Evolutionary conservation across 1,140 invertebrate species (phyloP).

Genomic region (Diplogasteroides magnus): DNA sequence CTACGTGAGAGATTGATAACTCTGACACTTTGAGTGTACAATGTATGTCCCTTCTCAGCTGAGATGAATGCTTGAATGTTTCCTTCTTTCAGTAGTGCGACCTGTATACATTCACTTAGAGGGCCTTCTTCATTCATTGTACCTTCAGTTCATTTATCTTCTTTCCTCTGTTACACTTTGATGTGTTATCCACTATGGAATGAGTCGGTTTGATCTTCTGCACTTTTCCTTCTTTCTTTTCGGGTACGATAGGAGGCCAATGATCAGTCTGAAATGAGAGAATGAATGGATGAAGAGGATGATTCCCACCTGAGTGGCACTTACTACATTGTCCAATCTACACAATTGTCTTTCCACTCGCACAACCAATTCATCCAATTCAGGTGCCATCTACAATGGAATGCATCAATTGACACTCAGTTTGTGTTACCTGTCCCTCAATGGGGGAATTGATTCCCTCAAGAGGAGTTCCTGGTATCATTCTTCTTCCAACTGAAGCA

Average conservation of each 20-base stretch:
- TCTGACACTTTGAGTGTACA: background rate
- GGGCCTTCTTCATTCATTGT: background rate
- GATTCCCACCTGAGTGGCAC: no score
- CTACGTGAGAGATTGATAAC: background rate
- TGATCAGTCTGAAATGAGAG: no score
- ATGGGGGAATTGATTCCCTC: background rate
- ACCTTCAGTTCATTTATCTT: background rate
- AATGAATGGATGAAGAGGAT: no score
- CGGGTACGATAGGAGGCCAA: no score
- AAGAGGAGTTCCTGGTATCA: background rate
- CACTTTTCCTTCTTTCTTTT: background rate
- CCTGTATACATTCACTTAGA: background rate
- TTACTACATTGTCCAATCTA: background rate
- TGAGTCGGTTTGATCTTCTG: background rate
- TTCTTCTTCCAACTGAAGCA: background rate
- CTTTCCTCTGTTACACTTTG: no score
- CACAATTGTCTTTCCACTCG: background rate
- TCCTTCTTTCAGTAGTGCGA: background rate
- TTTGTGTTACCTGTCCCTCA: background rate
- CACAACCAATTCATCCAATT: background rate
- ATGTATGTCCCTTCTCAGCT: background rate
- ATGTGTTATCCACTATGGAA: no score
- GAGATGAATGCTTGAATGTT: background rate
- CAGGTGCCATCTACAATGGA: background rate
- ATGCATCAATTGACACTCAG: background rate